Percentiles rank a stretch among this genome's conserved stretches.
phyloP scores from a whole-genome alignment of 2,113 vertebrate genomes.

The Myrmecobius fasciatus region DNA sequence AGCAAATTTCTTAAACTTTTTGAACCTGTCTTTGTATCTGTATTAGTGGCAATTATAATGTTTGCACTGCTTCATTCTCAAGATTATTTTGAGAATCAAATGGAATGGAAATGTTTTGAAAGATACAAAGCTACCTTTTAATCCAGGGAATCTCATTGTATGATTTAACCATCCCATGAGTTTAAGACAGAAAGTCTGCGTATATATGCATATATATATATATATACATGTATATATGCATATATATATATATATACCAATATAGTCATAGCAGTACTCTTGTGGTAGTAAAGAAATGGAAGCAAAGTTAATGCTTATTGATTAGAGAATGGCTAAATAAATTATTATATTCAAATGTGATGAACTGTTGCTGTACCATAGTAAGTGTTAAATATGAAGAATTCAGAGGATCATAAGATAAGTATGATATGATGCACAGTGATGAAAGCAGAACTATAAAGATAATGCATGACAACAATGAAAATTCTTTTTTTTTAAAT shows the following conservation, averaged over 20 bases:
- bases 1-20: background rate
- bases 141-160: background rate
- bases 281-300: background rate
- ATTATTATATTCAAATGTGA: background rate
- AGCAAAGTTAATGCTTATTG: background rate
- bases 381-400: background rate
- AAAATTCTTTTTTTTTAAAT: background rate
- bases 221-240: background rate
- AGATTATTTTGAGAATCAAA: background rate
- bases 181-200: background rate
- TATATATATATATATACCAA: background rate
- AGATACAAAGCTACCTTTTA: conserved; percentile 3
- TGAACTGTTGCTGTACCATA: background rate
- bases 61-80: background rate
- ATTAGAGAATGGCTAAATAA: background rate
- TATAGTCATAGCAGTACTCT: background rate
- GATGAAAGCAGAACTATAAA: background rate
- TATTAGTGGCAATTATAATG: background rate
- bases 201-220: background rate
- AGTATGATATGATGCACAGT: background rate
- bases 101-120: background rate
- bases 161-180: too few relatives aligned
- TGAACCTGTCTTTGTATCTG: background rate
- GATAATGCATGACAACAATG: background rate
- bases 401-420: background rate